phyloP scores from a whole-genome alignment of 1,140 invertebrate genomes.

The Spodoptera frugiperda region DNA sequence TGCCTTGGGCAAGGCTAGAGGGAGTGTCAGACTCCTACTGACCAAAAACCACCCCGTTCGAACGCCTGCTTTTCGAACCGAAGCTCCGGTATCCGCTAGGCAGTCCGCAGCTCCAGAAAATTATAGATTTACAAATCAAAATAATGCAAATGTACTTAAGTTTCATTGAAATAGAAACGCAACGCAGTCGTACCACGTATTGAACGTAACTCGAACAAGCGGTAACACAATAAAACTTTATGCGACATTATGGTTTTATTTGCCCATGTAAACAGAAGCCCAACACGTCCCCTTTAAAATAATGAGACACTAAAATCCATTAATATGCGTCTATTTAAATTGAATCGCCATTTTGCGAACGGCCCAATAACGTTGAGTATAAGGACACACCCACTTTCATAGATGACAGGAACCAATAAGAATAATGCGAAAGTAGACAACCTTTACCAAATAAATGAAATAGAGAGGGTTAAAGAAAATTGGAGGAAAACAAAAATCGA shows the following conservation, averaged over 20 bases:
- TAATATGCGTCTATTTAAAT: not conserved
- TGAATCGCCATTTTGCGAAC: not conserved
- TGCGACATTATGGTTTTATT: constrained; percentile 30
- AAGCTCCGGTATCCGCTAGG: no score
- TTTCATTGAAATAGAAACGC: not conserved
- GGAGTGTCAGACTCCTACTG: no score
- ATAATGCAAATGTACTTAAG: no score
- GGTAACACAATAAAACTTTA: constrained; percentile 45
- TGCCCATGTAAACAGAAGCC: not conserved
- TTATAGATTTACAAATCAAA: no score
- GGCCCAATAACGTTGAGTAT: no score
- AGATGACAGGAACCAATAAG: not conserved
- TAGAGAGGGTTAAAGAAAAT: not conserved
- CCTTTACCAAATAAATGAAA: not conserved
- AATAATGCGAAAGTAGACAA: not conserved
- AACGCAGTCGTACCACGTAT: constrained; percentile 14
- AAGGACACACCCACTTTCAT: no score
- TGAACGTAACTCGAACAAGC: constrained; percentile 12
- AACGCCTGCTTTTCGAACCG: no score
- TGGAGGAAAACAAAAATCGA: not conserved
- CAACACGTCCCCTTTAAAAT: constrained; percentile 20
- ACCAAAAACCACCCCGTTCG: no score
- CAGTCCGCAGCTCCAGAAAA: no score
- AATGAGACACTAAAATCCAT: not conserved
- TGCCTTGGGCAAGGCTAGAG: no score